A percentile compares a stretch with the other conserved stretches of the same genome.
phyloP scores from a whole-genome alignment of 2,888 invertebrate species.

The Zaprionus lineosus region DNA sequence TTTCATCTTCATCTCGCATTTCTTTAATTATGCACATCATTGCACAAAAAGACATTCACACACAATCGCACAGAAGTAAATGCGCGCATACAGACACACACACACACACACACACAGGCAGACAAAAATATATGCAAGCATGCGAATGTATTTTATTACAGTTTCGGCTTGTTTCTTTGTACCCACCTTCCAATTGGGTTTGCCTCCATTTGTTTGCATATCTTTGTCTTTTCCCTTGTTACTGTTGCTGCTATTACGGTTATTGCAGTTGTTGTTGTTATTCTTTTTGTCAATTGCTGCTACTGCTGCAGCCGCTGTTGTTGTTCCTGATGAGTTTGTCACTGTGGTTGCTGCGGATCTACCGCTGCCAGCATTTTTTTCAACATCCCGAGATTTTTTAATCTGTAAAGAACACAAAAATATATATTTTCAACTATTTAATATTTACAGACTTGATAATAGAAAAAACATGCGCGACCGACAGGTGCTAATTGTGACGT shows the following conservation, averaged over 20 bases:
- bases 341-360: constrained; percentile 29
- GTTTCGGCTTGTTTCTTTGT: constrained; percentile 25
- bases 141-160: constrained; percentile 4
- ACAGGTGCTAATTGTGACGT: constrained; percentile 66
- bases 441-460: constrained; percentile 45
- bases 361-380: constrained; percentile 36
- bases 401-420: constrained; percentile 45
- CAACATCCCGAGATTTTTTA: constrained; percentile 66
- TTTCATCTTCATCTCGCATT: constrained; percentile 26
- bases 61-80: constrained; percentile 28
- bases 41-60: constrained; percentile 25
- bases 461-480: constrained; percentile 28
- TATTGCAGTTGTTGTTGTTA: constrained; percentile 61
- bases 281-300: constrained; percentile 41
- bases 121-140: not conserved
- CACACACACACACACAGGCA: constrained; percentile 7
- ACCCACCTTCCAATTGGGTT: constrained; percentile 82
- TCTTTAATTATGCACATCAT: constrained; percentile 48
- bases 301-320: constrained; percentile 25
- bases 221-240: constrained; percentile 78
- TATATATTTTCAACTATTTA: constrained; percentile 3
- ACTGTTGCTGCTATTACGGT: constrained; percentile 59
- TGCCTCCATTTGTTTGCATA: constrained; percentile 77
- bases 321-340: constrained; percentile 22
- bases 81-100: constrained; percentile 7